Conservation (phyloP, 2,888 invertebrate genomes). For the Pomacea canaliculata region DNA sequence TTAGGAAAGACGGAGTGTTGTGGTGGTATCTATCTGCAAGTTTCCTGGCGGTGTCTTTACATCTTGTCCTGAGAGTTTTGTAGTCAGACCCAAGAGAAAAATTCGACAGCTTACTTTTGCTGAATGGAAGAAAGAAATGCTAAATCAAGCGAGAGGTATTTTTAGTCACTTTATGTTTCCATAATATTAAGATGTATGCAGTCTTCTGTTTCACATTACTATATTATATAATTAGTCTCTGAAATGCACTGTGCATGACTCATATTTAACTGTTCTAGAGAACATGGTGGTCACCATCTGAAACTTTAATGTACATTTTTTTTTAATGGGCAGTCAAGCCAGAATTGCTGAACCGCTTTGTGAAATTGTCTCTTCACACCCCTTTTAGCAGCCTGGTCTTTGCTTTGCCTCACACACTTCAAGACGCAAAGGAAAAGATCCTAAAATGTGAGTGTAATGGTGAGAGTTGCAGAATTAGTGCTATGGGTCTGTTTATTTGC, state of each 20-base stretch:
- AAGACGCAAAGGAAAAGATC: constrained; percentile 43
- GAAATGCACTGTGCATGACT: background rate
- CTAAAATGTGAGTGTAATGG: constrained; percentile 27
- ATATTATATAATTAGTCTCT: too few relatives aligned
- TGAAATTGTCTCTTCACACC: constrained; percentile 45
- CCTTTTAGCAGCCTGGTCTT: constrained; percentile 52
- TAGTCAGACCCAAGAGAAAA: constrained; percentile 35
- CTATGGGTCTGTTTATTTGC: too few relatives aligned
- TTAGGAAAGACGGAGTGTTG: constrained; percentile 43
- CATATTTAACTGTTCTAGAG: background rate
- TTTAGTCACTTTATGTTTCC: too few relatives aligned
- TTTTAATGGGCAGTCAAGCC: constrained; percentile 42
- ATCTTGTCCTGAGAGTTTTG: constrained; percentile 47
- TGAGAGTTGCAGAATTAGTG: background rate
- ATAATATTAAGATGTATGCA: too few relatives aligned
- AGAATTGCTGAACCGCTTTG: constrained; percentile 49
- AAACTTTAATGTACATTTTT: too few relatives aligned
- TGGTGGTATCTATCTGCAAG: constrained; percentile 55
- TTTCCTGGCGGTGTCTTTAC: constrained; percentile 56
- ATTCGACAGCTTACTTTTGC: constrained; percentile 43
- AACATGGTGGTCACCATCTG: too few relatives aligned
- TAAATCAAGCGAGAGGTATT: constrained; percentile 50
- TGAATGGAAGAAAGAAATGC: constrained; percentile 49
- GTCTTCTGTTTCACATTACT: too few relatives aligned
- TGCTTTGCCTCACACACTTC: constrained; percentile 47